A percentile compares a stretch with the other conserved stretches of the same genome.
Conservation (phyloP, 2,113 vertebrate species). For the Zosterops pallidus region DNA sequence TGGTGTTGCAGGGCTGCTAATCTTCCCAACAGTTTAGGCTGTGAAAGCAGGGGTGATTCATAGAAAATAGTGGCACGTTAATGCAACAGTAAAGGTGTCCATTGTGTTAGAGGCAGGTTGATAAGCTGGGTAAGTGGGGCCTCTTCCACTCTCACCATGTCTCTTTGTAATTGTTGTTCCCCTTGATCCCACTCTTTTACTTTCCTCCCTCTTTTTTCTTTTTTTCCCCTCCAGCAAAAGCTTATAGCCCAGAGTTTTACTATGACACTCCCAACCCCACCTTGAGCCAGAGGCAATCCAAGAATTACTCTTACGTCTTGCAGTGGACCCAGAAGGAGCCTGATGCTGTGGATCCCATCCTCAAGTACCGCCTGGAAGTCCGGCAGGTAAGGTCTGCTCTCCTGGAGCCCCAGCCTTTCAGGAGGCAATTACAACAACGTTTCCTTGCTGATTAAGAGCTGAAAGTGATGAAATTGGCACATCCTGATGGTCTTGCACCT, state of each 20-base stretch:
- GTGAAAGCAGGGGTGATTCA: neutral
- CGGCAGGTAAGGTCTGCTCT: slow-evolving; percentile 80
- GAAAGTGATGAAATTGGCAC: neutral
- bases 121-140: neutral
- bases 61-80: neutral
- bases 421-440: neutral
- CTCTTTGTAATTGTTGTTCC: neutral
- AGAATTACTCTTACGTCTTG: slow-evolving; percentile 93
- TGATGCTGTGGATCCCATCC: slow-evolving; percentile 85
- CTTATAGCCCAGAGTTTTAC: slow-evolving; percentile 97
- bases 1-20: neutral
- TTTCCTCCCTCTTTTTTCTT: slow-evolving; percentile 32
- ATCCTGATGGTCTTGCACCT: neutral
- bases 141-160: neutral
- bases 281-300: slow-evolving; percentile 86
- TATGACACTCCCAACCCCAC: slow-evolving; percentile 96
- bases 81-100: neutral
- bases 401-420: neutral
- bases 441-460: neutral
- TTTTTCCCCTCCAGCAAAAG: slow-evolving; percentile 78
- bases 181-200: neutral
- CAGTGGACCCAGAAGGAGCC: slow-evolving; percentile 99
- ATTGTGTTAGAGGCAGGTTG: neutral
- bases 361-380: slow-evolving; percentile 88
- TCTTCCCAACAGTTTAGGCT: neutral